A percentile compares a stretch with the other conserved stretches of the same genome.
These are phyloP conservation scores for Eurytoma californica DNA, from an alignment of 2,888 invertebrate genomes.

Conservation along the genomic window DNA sequence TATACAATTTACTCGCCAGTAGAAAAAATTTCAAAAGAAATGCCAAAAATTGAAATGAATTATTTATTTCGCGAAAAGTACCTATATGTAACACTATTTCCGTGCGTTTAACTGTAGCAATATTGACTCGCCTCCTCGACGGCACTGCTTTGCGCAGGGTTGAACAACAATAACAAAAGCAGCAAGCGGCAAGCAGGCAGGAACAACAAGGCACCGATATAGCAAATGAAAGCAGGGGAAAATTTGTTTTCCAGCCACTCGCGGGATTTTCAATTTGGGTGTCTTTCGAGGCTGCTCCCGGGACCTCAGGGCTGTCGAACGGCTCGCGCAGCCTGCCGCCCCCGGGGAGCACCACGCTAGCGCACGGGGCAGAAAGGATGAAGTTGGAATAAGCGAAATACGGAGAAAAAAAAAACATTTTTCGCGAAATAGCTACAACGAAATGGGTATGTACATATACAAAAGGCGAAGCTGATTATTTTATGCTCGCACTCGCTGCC, in stretches of 20 bases:
- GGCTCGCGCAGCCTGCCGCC: constrained; percentile 2
- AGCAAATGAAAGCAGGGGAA: neutral
- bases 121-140: too few species aligned
- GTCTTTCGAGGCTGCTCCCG: constrained; percentile 28
- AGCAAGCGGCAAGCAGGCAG: neutral
- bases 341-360: neutral
- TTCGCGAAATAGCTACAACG: neutral
- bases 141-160: neutral
- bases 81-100: neutral
- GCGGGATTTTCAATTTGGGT: constrained; percentile 54
- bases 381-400: neutral
- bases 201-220: neutral
- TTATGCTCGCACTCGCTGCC: constrained; percentile 21
- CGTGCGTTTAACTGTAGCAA: neutral
- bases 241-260: constrained; percentile 48
- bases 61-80: neutral
- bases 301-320: constrained; percentile 39
- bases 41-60: too few species aligned
- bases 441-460: constrained; percentile 1
- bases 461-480: constrained; percentile 45
- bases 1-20: too few species aligned
- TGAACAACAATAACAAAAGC: neutral
- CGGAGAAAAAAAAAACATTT: constrained; percentile 29
- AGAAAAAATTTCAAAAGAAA: too few species aligned
- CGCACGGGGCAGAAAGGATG: neutral